Evolutionary conservation across 2,888 invertebrate genomes (phyloP), one percentile per base, ranked within the genome.

Genomic region (Blastobasis adustella): DNA sequence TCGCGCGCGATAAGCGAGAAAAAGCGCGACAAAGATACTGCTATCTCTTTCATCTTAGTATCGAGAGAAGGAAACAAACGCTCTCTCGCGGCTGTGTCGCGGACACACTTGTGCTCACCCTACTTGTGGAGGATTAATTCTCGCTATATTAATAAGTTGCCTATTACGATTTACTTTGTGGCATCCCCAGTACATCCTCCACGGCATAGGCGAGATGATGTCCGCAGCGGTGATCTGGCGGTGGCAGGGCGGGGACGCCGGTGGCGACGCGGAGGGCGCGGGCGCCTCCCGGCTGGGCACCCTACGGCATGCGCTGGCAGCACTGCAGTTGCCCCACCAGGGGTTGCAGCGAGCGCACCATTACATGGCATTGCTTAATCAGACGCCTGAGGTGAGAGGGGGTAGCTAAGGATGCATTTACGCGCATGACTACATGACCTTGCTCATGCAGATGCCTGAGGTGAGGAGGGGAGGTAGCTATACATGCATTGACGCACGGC

Each of bases 361-460:
- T 61, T 98, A 96, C 83, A 95, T 96, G 70, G 96, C 97, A 66
- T 89, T 98, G 60, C 93, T 98, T 55, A 93, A 94, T 61, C 91
- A 93, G 66, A 90, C 93, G 36, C 96, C 96, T 0, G 95, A 97
- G 84, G 96, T 95, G 23, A 44, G 95, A n/a, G n/a, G n/a, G n/a
- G n/a, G n/a, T n/a, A n/a, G n/a, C n/a, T n/a, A n/a, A n/a, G n/a
- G n/a, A 23, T 23, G 23, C 23, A 23, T 23, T 23, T 23, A 2
- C 23, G 23, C 23, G 3, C 3, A 23, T 3, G 2, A 23, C 23
- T 23, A 23, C 3, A 23, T 23, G 23, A 3, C 23, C 23, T 23
- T 23, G 3, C 23, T 23, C 23, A 23, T 2, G 2, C 23, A 23
- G 23, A 23, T 3, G 23, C 23, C 23, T 23, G 23, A 23, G 23